These are phyloP conservation scores for Lethrus apterus DNA, from an alignment of 1,140 invertebrate species.

Conservation along the genomic window DNA sequence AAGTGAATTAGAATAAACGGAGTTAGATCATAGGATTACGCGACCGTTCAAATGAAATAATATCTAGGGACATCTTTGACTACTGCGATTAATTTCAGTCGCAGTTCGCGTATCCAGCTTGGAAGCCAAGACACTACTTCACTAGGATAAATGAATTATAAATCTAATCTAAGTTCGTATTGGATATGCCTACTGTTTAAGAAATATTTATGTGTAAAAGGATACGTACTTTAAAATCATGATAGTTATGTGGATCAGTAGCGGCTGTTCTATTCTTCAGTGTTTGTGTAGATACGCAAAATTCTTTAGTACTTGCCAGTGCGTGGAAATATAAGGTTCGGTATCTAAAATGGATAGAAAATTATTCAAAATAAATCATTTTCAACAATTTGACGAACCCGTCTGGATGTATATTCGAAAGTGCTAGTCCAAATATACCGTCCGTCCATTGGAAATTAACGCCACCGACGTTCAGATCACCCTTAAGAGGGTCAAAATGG, in stretches of 20 bases:
- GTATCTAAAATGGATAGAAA: slow-evolving; percentile 32
- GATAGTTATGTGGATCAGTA: slow-evolving; percentile 30
- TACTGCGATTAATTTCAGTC: no score
- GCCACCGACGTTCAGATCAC: slow-evolving; percentile 61
- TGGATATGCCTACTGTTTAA: no score
- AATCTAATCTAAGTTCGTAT: no score
- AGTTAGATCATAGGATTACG: no score
- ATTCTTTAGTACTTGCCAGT: slow-evolving; percentile 65
- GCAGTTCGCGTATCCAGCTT: no score
- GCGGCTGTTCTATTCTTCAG: slow-evolving; percentile 58
- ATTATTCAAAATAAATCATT: not conserved
- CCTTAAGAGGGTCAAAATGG: slow-evolving; percentile 68
- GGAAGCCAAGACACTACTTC: no score
- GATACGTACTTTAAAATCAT: slow-evolving; percentile 32
- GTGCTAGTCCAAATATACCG: slow-evolving; percentile 61
- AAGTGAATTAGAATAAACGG: no score
- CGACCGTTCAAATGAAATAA: no score
- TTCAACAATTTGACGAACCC: slow-evolving; percentile 20
- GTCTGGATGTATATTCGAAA: slow-evolving; percentile 35
- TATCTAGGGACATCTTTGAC: no score
- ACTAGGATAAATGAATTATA: no score
- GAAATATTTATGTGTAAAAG: no score
- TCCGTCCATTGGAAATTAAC: slow-evolving; percentile 73
- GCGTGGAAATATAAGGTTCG: slow-evolving; percentile 70
- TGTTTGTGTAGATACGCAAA: slow-evolving; percentile 60